Conservation (phyloP, 2,888 invertebrate genomes). For the Seira ritae region DNA sequence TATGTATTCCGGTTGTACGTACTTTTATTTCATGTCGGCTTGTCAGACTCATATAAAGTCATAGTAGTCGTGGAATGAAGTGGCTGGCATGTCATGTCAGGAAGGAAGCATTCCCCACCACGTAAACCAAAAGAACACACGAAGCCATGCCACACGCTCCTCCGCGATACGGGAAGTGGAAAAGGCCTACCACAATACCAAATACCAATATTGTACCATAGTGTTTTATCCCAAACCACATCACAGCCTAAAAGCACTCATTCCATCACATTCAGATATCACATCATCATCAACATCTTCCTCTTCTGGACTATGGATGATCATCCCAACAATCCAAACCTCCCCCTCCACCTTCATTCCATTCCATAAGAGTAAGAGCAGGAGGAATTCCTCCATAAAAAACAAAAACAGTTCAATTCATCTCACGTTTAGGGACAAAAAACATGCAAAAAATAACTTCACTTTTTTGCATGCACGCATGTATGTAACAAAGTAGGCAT, state of each 20-base stretch:
- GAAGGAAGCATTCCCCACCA: too few relatives aligned
- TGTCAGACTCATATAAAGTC: not conserved
- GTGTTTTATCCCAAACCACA: not conserved
- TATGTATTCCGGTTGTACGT: too few relatives aligned
- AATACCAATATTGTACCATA: too few relatives aligned
- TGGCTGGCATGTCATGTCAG: too few relatives aligned
- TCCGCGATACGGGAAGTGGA: not conserved
- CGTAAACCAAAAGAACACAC: too few relatives aligned
- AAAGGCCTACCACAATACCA: constrained; percentile 1
- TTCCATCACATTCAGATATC: not conserved
- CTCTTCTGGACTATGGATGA: not conserved
- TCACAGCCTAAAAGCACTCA: not conserved
- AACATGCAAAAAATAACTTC: constrained; percentile 5
- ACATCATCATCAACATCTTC: not conserved
- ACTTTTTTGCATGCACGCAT: not conserved
- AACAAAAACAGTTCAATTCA: constrained; percentile 1
- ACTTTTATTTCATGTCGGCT: too few relatives aligned
- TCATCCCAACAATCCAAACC: not conserved
- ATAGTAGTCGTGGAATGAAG: too few relatives aligned
- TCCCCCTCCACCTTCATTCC: constrained; percentile 3
- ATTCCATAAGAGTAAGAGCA: too few relatives aligned
- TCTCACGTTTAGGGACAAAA: constrained; percentile 3
- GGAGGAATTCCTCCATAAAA: not conserved
- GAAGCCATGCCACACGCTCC: too few relatives aligned
- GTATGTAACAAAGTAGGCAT: not conserved